These are phyloP conservation scores for Tupaia tana DNA, from an alignment of 2,113 vertebrate species.

Conservation along the genomic window DNA sequence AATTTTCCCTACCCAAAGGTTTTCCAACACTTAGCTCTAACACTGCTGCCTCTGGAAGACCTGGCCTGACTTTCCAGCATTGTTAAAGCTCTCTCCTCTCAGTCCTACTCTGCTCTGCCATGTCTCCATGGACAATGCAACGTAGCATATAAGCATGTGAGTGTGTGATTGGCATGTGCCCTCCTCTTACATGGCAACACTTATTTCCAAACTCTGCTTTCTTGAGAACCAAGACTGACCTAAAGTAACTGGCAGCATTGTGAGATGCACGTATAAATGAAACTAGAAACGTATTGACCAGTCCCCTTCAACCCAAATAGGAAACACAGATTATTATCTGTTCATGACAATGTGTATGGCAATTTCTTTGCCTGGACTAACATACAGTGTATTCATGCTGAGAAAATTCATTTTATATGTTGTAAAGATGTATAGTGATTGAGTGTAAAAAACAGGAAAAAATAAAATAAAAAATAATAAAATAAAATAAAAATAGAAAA, in stretches of 20 bases:
- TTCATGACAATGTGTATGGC: no score
- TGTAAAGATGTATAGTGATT: no score
- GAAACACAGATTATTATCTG: no score
- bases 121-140: no score
- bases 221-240: neutral
- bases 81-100: neutral
- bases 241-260: neutral
- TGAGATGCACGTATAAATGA: neutral
- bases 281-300: conserved; percentile 3
- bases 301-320: neutral
- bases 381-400: no score
- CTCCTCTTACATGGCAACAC: neutral
- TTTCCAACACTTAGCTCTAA: neutral
- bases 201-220: neutral
- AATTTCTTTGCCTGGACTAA: no score
- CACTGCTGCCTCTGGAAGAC: neutral
- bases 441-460: conserved; percentile 10
- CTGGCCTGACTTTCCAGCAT: neutral
- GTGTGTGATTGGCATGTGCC: no score
- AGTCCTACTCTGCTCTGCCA: no score
- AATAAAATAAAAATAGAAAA: neutral
- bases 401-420: no score
- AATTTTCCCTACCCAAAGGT: neutral
- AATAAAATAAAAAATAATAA: conserved; percentile 15
- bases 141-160: no score